Percentiles rank a stretch among this genome's conserved stretches.
phyloP scores from a whole-genome alignment of 2,797 vertebrate species.

The Arnoldichthys spilopterus region DNA sequence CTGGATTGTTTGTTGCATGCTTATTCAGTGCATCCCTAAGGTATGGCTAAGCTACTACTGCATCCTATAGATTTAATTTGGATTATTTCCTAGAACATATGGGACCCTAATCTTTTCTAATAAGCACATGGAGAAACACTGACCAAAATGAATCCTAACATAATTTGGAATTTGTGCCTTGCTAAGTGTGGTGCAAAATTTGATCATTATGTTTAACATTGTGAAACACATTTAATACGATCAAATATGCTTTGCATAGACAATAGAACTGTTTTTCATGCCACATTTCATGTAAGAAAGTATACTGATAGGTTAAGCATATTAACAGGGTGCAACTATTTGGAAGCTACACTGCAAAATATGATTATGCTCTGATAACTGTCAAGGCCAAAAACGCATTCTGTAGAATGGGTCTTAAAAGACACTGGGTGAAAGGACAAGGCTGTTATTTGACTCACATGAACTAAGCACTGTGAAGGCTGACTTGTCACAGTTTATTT shows the following conservation, averaged over 20 bases:
- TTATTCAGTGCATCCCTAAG: conserved; percentile 92
- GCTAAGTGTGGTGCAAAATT: neutral
- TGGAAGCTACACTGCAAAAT: neutral
- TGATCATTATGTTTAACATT: neutral
- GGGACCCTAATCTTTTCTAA: neutral
- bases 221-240: neutral
- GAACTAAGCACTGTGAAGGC: neutral
- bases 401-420: neutral
- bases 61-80: neutral
- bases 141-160: too few species aligned
- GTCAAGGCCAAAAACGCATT: neutral
- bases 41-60: conserved; percentile 47
- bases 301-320: neutral
- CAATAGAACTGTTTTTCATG: neutral
- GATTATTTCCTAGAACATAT: neutral
- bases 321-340: neutral
- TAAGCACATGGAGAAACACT: neutral
- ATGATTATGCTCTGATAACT: neutral
- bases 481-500: neutral
- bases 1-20: conserved; percentile 90
- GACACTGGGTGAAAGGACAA: conserved; percentile 13
- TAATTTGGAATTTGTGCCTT: neutral
- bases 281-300: neutral
- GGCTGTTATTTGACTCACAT: neutral
- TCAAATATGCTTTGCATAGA: neutral